Conservation (phyloP, 2,797 vertebrate species). For the Lutra lutra region DNA sequence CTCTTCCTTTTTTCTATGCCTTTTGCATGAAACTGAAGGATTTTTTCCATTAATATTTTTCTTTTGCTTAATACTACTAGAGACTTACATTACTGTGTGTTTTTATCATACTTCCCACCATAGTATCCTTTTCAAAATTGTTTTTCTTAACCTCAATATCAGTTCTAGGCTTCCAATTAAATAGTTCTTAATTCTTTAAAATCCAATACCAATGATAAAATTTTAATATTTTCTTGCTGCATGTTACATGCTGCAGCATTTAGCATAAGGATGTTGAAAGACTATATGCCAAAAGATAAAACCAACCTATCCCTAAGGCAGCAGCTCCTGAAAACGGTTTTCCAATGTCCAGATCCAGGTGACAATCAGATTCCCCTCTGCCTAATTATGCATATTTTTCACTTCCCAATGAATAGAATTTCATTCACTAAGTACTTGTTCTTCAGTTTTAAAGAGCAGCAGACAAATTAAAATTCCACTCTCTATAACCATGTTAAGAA, state of each 20-base stretch:
- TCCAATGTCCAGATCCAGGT: slow-evolving; percentile 20
- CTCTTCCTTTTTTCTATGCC: slow-evolving; percentile 42
- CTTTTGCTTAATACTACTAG: not conserved
- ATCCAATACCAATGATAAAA: not conserved
- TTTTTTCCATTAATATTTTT: slow-evolving; percentile 46
- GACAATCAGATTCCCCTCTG: slow-evolving; percentile 39
- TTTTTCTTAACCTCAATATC: not conserved
- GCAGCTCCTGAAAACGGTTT: slow-evolving; percentile 33
- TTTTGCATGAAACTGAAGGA: not conserved
- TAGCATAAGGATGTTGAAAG: not conserved
- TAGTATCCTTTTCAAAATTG: not conserved
- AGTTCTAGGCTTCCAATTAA: slow-evolving; percentile 38
- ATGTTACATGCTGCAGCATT: not conserved
- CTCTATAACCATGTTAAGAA: slow-evolving; percentile 1
- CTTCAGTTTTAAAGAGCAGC: slow-evolving; percentile 35
- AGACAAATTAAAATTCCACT: slow-evolving; percentile 53
- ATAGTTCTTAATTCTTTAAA: slow-evolving; percentile 48
- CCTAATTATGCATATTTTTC: slow-evolving; percentile 25
- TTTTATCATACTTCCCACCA: slow-evolving; percentile 42
- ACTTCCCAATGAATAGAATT: slow-evolving; percentile 54
- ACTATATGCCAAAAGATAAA: not conserved
- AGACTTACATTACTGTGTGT: slow-evolving; percentile 30
- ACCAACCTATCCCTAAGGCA: slow-evolving; percentile 1
- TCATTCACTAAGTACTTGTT: slow-evolving; percentile 54
- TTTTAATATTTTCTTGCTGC: not conserved